Conservation (phyloP, 2,888 invertebrate species). For the Xylophagus ater region DNA sequence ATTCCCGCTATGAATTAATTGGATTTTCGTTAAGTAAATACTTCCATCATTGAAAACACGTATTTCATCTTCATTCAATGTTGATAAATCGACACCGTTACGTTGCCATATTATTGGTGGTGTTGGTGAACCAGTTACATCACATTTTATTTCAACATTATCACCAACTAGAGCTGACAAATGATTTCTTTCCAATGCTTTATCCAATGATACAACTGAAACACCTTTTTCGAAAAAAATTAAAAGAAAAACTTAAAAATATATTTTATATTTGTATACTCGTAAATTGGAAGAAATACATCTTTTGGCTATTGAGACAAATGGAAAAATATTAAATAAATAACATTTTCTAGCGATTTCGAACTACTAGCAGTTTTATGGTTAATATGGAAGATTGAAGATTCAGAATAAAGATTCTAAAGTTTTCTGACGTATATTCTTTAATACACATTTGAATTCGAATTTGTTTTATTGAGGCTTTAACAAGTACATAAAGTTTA, state of each 20-base stretch:
- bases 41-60: slow-evolving; percentile 64
- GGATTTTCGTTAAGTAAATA: slow-evolving; percentile 59
- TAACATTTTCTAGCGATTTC: no score
- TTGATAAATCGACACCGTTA: slow-evolving; percentile 51
- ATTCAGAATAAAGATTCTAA: no score
- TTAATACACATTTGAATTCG: no score
- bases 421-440: no score
- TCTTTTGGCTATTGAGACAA: no score
- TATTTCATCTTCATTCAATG: slow-evolving; percentile 48
- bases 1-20: slow-evolving; percentile 63
- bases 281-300: no score
- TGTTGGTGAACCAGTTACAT: slow-evolving; percentile 57
- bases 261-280: neutral
- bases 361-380: no score
- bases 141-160: slow-evolving; percentile 67
- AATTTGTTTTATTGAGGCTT: no score
- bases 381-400: no score
- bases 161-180: slow-evolving; percentile 60
- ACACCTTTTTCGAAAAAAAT: slow-evolving; percentile 44
- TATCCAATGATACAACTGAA: slow-evolving; percentile 58
- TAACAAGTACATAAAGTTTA: no score
- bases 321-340: no score
- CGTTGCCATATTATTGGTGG: slow-evolving; percentile 62
- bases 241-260: neutral
- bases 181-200: slow-evolving; percentile 57